Base-by-base conservation (phyloP, 2,113 vertebrate species). In the Cyanoramphus novaezelandiae region DNA sequence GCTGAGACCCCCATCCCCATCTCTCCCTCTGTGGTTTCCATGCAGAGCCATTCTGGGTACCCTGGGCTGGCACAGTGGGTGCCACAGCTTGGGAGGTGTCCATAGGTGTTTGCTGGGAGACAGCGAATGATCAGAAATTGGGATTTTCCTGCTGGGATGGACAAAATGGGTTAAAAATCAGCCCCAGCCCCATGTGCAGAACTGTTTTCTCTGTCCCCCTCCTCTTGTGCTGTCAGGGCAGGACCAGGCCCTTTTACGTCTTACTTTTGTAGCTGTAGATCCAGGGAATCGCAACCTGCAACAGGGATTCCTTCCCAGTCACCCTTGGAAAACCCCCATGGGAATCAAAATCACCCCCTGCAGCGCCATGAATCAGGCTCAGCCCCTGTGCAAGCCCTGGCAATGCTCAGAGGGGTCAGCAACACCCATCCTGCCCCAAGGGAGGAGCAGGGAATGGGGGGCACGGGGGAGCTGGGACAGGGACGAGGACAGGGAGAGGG, bases 101-200 rank as follows among this genome's bases (percentile, higher is more conserved):
- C 2, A 19, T 12, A 47, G 20, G 44, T 3, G 2, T 44, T 39
- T 63, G 35, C 11, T 63, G 41, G 37, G 33, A 63, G 55, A n/a
- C 1, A 1, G 33, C 1, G 1, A 82, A 57, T 0, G 14, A 23
- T 33, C 20, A 82, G 50, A 82, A 90, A 57, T 8, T 0, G 10
- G 24, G 10, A 24, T 14, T 85, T 87, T 82, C 75, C 46, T 47
- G 29, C 86, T 39, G 29, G 41, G n/a, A 13, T 18, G 10, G 43
- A 31, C 13, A 37, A 88, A 88, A 63, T 5, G 37, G 24, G 10
- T 33, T 43, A 47, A 46, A 88, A 67, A 68, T 33, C 62, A 33
- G 29, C 19, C 17, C 49, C 3, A 2, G 46, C 3, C 43, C 23
- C 62, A 49, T 0, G 1, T 17, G 57, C 15, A 44, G 31, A 2